These are phyloP conservation scores for Bubo scandiacus DNA, from an alignment of 2,113 vertebrate species.

Conservation along the genomic window DNA sequence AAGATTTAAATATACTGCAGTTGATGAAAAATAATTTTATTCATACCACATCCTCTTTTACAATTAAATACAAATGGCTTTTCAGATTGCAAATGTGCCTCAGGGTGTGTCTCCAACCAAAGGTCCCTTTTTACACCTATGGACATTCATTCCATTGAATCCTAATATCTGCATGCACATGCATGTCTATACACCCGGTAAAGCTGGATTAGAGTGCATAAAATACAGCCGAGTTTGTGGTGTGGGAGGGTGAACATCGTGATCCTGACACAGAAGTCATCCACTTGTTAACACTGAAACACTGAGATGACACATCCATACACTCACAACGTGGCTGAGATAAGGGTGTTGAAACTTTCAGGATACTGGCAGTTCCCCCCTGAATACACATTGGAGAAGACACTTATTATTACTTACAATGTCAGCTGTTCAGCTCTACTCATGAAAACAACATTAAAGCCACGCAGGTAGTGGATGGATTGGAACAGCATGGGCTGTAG, in stretches of 20 bases:
- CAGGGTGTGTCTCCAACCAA: background rate
- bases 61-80: constrained; percentile 2
- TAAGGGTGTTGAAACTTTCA: constrained; percentile 23
- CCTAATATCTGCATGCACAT: background rate
- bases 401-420: background rate
- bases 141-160: background rate
- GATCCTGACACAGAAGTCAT: constrained; percentile 18
- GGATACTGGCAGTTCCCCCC: background rate
- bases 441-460: background rate
- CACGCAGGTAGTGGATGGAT: fast-evolving
- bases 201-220: background rate
- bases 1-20: background rate
- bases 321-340: background rate
- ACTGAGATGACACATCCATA: background rate
- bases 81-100: background rate
- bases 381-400: background rate
- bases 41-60: background rate
- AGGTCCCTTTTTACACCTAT: background rate
- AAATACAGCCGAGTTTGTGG: background rate
- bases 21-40: constrained; percentile 10
- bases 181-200: fast-evolving
- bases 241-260: background rate
- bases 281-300: background rate
- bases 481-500: background rate
- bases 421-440: background rate